These are phyloP conservation scores for Tragopan temminckii DNA, from an alignment of 2,797 vertebrate species.

Conservation along the genomic window DNA sequence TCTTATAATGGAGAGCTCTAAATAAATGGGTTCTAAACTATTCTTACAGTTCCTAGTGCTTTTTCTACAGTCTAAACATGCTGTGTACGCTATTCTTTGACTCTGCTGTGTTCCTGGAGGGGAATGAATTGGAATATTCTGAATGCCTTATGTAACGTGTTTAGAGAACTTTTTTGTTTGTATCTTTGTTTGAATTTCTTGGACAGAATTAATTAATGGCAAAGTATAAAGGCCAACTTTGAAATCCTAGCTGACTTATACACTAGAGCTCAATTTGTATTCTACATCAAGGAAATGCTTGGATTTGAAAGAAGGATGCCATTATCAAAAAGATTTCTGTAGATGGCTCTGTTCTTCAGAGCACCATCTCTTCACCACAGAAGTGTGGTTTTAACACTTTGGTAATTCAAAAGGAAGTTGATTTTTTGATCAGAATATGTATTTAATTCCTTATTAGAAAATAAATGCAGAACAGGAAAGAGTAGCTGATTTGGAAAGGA, in stretches of 20 bases:
- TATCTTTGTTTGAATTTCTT: slow-evolving; percentile 75
- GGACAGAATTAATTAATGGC: slow-evolving; percentile 72
- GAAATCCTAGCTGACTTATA: slow-evolving; percentile 75
- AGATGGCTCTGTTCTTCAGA: slow-evolving; percentile 62
- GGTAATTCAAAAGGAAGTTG: slow-evolving; percentile 34
- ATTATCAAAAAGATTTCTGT: slow-evolving; percentile 75
- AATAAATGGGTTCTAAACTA: slow-evolving; percentile 50
- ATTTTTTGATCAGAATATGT: neutral
- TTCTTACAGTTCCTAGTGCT: slow-evolving; percentile 54
- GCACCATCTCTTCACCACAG: neutral
- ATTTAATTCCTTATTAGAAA: slow-evolving; percentile 38
- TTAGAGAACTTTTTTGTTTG: slow-evolving; percentile 75
- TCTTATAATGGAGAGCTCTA: slow-evolving; percentile 47
- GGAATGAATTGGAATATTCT: slow-evolving; percentile 72
- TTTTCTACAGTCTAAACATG: slow-evolving; percentile 58
- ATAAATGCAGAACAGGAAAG: neutral
- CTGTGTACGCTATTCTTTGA: slow-evolving; percentile 62
- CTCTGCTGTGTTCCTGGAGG: slow-evolving; percentile 70
- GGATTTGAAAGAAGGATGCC: slow-evolving; percentile 74
- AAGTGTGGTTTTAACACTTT: slow-evolving; percentile 18
- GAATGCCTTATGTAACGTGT: slow-evolving; percentile 79
- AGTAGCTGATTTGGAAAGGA: neutral
- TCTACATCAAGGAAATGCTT: slow-evolving; percentile 67
- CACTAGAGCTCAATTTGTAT: slow-evolving; percentile 75
- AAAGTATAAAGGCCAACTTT: slow-evolving; percentile 72